phyloP scores from a whole-genome alignment of 2,797 vertebrate species.

The Diplodus sargus region DNA sequence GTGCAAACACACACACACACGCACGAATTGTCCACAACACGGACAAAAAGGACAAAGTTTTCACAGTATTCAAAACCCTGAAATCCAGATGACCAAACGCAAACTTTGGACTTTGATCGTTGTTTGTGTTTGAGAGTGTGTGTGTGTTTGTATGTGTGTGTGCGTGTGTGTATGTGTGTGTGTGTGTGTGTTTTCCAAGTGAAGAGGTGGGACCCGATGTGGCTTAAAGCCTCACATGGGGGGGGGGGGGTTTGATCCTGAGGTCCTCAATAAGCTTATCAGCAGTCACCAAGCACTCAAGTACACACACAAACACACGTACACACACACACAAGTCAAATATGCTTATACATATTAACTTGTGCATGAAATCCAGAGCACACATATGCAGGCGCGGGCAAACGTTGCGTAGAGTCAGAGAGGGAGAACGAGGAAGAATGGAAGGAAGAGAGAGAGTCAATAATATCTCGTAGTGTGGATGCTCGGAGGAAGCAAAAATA shows the following conservation, averaged over 20 bases:
- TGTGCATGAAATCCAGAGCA: slow-evolving; percentile 15
- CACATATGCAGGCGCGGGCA: not conserved
- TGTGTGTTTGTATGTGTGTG: not conserved
- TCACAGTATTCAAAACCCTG: not conserved
- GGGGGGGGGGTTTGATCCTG: slow-evolving; percentile 29
- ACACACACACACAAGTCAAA: slow-evolving; percentile 21
- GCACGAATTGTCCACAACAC: not conserved
- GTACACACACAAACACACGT: slow-evolving; percentile 3
- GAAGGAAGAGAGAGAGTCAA: slow-evolving; percentile 5
- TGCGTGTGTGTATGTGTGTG: not conserved
- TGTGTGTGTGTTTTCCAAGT: not conserved
- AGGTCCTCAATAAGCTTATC: slow-evolving; percentile 49
- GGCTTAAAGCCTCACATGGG: slow-evolving; percentile 42
- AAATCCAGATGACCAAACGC: slow-evolving; percentile 1
- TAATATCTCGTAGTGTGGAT: slow-evolving; percentile 12
- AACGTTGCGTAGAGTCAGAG: not conserved
- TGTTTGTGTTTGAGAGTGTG: not conserved
- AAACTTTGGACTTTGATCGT: slow-evolving; percentile 31
- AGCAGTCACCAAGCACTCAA: slow-evolving; percentile 5
- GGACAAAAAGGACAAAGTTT: not conserved
- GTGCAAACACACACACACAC: not conserved
- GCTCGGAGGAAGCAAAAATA: slow-evolving; percentile 53
- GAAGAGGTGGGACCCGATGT: slow-evolving; percentile 9
- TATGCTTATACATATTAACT: slow-evolving; percentile 35
- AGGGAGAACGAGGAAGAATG: not conserved